Evolutionary conservation across 2,113 vertebrate genomes (phyloP), one percentile per base, ranked within the genome.

Genomic region (Apteryx owenii): DNA sequence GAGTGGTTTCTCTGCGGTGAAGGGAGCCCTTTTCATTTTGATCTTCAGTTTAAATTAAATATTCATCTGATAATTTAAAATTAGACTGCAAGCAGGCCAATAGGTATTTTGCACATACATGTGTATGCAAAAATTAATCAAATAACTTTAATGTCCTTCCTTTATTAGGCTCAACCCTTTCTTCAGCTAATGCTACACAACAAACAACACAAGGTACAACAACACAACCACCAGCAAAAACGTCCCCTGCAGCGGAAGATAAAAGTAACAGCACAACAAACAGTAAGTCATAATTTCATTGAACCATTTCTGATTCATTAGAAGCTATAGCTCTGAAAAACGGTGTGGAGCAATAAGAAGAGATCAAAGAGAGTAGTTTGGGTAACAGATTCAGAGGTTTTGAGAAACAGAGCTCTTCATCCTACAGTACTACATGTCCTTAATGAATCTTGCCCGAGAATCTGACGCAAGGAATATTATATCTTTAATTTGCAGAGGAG

Each of bases 261-360:
- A 33, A 38, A 70, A 91, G 9, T 28, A 69, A 6, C 85, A 92
- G 3, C 78, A 73, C 62, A 72, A 10, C 23, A 51, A 62, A n/a
- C 3, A 10, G 97, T 97, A 92, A 94, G 97, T 88, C 38, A 56
- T 36, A 4, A 50, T 76, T 93, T 88, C 16, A 8, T 29, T 50
- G 62, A 87, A 20, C 21, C 8, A 18, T 66, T 92, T 88, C 54
- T 81, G 12, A 65, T 50, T 90, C 4, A 8, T 42, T 72, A 16
- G 29, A 9, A 38, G 7, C 23, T 87, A 13, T 26, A 3, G 66
- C 82, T 90, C 69, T 68, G 19, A 64, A 71, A 91, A 92, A 40
- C 5, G 21, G 6, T 20, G 22, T 22, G 8, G 19, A 90, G 25
- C 13, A 78, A n/a, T 50, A 46, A 53, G 72, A 88, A 12, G 17